Percentiles rank a stretch among this genome's conserved stretches.
Evolutionary conservation across 2,113 vertebrate genomes (phyloP).

Genomic region (Chitala chitala): DNA sequence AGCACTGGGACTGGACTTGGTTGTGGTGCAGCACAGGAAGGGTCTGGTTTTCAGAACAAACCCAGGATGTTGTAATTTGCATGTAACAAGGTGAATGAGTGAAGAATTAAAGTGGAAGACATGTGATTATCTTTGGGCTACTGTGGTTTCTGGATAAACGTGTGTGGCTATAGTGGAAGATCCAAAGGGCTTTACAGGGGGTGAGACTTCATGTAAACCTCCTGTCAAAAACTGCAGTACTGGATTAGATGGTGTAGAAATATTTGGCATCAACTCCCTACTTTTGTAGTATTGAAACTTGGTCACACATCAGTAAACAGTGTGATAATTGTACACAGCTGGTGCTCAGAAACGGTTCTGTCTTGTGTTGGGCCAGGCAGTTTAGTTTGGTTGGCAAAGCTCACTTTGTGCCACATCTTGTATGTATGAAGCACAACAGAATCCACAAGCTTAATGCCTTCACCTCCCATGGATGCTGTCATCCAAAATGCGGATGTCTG

Average conservation of each 20-base stretch:
- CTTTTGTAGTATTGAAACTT: too few species aligned
- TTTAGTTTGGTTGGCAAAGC: not conserved
- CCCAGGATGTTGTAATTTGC: not conserved
- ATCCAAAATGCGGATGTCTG: too few species aligned
- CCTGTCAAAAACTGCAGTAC: not conserved
- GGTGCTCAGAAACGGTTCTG: not conserved
- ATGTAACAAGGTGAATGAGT: not conserved
- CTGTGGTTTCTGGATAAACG: not conserved
- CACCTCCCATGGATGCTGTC: too few species aligned
- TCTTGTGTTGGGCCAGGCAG: not conserved
- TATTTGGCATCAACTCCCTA: too few species aligned
- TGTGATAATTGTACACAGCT: too few species aligned
- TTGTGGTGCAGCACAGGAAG: not conserved
- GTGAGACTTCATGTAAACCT: not conserved
- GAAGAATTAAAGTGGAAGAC: not conserved
- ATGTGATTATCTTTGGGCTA: not conserved
- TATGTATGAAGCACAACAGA: not conserved
- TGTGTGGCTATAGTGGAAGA: not conserved
- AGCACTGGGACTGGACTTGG: too few species aligned
- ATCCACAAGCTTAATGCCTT: not conserved
- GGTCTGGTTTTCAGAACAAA: too few species aligned
- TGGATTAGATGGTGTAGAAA: not conserved
- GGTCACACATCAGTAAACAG: too few species aligned
- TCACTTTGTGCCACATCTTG: not conserved
- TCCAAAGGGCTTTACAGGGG: not conserved